Evolutionary conservation across 2,888 invertebrate species (phyloP).

Genomic region (Sympetrum striolatum): DNA sequence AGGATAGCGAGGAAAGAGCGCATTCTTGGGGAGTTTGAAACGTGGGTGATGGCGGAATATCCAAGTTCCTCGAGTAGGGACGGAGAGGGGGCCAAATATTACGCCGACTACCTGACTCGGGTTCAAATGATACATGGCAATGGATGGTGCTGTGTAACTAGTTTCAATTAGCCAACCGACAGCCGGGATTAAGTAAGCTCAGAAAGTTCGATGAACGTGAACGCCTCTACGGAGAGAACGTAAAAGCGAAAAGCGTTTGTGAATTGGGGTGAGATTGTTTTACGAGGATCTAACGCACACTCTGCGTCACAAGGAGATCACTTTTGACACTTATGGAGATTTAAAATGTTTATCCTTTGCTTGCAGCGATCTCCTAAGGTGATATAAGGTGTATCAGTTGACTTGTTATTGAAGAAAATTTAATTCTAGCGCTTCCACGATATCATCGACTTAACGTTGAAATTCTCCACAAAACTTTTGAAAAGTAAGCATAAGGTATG

Average conservation of each 20-base stretch:
- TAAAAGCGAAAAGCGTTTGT: background rate
- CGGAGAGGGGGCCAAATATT: background rate
- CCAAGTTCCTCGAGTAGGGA: background rate
- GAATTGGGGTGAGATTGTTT: background rate
- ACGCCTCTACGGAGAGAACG: background rate
- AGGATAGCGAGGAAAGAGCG: background rate
- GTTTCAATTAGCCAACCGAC: slow-evolving; percentile 30
- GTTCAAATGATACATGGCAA: slow-evolving; percentile 18
- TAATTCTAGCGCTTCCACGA: too few relatives aligned
- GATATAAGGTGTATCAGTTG: too few relatives aligned
- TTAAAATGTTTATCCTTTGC: too few relatives aligned
- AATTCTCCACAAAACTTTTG: too few relatives aligned
- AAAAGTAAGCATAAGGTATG: too few relatives aligned
- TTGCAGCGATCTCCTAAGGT: too few relatives aligned
- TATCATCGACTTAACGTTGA: too few relatives aligned
- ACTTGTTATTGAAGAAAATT: too few relatives aligned
- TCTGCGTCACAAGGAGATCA: too few relatives aligned
- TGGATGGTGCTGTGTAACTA: background rate
- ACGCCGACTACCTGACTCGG: slow-evolving; percentile 27
- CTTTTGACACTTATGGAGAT: too few relatives aligned
- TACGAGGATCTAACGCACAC: too few relatives aligned
- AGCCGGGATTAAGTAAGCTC: background rate
- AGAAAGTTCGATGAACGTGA: background rate
- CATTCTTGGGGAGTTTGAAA: background rate
- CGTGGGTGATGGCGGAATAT: background rate